Percentiles rank a stretch among this genome's conserved stretches.
Conservation (phyloP, 2,797 vertebrate species). For the Picus viridis region DNA sequence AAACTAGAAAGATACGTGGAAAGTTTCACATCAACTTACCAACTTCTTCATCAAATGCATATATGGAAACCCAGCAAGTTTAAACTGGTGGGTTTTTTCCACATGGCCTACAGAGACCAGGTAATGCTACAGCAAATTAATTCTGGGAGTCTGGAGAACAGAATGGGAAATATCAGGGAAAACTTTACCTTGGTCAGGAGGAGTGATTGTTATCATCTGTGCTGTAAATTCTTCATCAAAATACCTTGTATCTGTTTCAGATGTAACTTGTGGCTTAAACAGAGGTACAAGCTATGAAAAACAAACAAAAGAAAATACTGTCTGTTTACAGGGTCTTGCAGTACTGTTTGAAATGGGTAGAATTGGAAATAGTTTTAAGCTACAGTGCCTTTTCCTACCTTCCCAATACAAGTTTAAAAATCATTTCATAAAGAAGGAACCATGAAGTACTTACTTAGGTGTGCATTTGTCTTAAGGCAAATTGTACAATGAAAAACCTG, state of each 20-base stretch:
- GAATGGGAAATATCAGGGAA: not conserved
- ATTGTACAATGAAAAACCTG: not conserved
- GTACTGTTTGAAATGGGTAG: not conserved
- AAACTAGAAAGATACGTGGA: not conserved
- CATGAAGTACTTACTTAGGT: not conserved
- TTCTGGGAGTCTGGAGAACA: not conserved
- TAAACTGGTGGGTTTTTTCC: not conserved
- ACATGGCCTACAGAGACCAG: not conserved
- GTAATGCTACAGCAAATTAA: not conserved
- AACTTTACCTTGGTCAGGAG: conserved; percentile 94
- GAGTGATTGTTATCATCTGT: conserved; percentile 98
- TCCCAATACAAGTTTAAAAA: not conserved
- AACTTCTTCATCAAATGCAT: not conserved
- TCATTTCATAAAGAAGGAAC: not conserved
- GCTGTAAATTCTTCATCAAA: conserved; percentile 98
- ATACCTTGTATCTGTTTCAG: conserved; percentile 96
- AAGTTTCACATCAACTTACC: not conserved
- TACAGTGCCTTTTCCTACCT: not conserved
- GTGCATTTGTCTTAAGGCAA: not conserved
- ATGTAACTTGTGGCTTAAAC: conserved; percentile 97
- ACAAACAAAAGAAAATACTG: not conserved
- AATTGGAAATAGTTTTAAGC: not conserved
- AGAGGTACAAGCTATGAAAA: conserved; percentile 89
- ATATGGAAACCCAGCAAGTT: not conserved
- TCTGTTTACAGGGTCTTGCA: not conserved